A percentile compares a stretch with the other conserved stretches of the same genome.
These are phyloP conservation scores for Osedax frankpressi DNA, from an alignment of 2,888 invertebrate species.

Conservation along the genomic window DNA sequence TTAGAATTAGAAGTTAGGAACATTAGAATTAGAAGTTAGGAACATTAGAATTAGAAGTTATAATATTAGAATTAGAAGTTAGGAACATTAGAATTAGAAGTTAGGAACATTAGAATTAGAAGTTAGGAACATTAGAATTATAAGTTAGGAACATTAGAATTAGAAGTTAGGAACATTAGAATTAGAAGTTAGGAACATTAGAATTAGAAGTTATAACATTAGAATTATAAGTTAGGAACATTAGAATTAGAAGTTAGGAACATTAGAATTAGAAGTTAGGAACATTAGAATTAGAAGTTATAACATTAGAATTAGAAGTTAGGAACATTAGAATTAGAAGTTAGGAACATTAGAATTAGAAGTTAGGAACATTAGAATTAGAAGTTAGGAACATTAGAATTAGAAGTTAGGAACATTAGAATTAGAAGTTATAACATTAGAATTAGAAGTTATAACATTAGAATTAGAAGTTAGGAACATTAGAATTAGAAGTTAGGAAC, in stretches of 20 bases:
- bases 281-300: not conserved
- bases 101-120: not conserved
- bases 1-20: not conserved
- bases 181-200: not conserved
- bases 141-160: not conserved
- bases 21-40: not conserved
- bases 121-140: too few relatives aligned
- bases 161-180: not conserved
- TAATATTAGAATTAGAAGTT: not conserved
- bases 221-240: not conserved
- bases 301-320: not conserved
- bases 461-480: not conserved
- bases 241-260: not conserved
- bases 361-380: too few relatives aligned
- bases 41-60: not conserved
- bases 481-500: not conserved
- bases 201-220: not conserved
- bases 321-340: not conserved
- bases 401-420: not conserved
- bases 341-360: not conserved
- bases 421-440: not conserved
- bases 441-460: not conserved
- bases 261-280: not conserved
- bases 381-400: not conserved
- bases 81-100: not conserved